A percentile compares a stretch with the other conserved stretches of the same genome.
These are phyloP conservation scores for Rhinichthys osculus DNA, from an alignment of 2,797 vertebrate genomes.

Conservation along the genomic window DNA sequence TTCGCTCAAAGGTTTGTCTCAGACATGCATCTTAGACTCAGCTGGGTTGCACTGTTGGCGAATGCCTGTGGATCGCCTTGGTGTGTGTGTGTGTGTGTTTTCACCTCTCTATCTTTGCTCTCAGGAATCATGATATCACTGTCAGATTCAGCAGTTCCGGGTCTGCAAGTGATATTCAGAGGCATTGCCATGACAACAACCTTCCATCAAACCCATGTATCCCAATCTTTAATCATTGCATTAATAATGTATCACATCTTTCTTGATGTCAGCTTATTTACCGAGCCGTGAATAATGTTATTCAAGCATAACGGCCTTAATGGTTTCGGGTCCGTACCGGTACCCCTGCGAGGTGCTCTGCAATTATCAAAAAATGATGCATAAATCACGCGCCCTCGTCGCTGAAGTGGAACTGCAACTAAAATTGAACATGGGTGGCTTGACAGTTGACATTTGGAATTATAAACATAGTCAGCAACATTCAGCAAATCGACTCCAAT, in stretches of 20 bases:
- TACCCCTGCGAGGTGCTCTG: constrained; percentile 61
- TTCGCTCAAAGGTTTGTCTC: constrained; percentile 27
- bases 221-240: constrained; percentile 64
- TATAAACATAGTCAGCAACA: constrained; percentile 67
- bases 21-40: constrained; percentile 34
- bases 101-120: constrained; percentile 39
- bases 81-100: constrained; percentile 38
- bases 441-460: constrained; percentile 81
- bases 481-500: constrained; percentile 22
- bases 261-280: constrained; percentile 73
- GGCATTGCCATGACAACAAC: constrained; percentile 69
- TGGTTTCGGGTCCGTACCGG: constrained; percentile 60
- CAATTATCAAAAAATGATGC: constrained; percentile 80
- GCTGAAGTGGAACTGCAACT: constrained; percentile 74
- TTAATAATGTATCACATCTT: constrained; percentile 72
- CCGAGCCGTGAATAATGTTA: constrained; percentile 70
- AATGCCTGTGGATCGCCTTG: constrained; percentile 15
- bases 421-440: constrained; percentile 74
- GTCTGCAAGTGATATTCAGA: constrained; percentile 43
- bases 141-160: constrained; percentile 38
- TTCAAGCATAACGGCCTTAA: constrained; percentile 63
- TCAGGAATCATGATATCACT: constrained; percentile 25
- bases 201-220: constrained; percentile 68
- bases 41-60: constrained; percentile 40
- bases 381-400: constrained; percentile 77